phyloP scores from a whole-genome alignment of 2,797 vertebrate genomes.

The Rhodeus uyekii region DNA sequence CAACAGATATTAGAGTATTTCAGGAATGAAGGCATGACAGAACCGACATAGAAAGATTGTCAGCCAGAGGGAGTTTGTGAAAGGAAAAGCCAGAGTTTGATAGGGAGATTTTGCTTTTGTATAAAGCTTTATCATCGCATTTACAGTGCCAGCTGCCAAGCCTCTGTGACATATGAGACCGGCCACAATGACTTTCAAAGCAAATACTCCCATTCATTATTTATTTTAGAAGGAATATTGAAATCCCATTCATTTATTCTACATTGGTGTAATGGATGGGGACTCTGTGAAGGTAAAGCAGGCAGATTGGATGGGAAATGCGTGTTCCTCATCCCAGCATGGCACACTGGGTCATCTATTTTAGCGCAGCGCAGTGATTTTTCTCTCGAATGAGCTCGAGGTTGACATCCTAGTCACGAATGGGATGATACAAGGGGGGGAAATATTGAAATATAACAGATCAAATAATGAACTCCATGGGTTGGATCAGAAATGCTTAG shows the following conservation, averaged over 20 bases:
- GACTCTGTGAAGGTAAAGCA: conserved; percentile 15
- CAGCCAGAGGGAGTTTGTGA: conserved; percentile 64
- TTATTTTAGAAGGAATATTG: conserved; percentile 43
- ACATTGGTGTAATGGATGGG: conserved; percentile 22
- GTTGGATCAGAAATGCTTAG: conserved; percentile 9
- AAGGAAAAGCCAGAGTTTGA: conserved; percentile 26
- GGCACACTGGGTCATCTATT: conserved; percentile 32
- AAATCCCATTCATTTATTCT: conserved; percentile 44
- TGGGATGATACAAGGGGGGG: neutral
- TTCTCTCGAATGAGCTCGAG: conserved; percentile 5
- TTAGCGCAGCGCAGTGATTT: neutral
- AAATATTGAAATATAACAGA: conserved; percentile 12
- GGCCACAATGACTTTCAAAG: conserved; percentile 37
- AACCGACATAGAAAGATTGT: conserved; percentile 69
- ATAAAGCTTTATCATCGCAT: conserved; percentile 33
- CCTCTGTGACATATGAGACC: conserved; percentile 25
- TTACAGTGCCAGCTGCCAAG: conserved; percentile 14
- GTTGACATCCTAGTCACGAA: conserved; percentile 3
- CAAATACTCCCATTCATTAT: conserved; percentile 41
- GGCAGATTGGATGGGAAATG: conserved; percentile 38
- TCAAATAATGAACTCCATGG: conserved; percentile 23
- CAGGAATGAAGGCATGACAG: conserved; percentile 66
- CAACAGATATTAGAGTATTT: conserved; percentile 58
- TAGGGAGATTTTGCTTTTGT: conserved; percentile 31
- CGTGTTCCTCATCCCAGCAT: conserved; percentile 20